Evolutionary conservation across 1,140 invertebrate species (phyloP), one percentile per base, ranked within the genome.

Genomic region (Melipona quadrifasciata): DNA sequence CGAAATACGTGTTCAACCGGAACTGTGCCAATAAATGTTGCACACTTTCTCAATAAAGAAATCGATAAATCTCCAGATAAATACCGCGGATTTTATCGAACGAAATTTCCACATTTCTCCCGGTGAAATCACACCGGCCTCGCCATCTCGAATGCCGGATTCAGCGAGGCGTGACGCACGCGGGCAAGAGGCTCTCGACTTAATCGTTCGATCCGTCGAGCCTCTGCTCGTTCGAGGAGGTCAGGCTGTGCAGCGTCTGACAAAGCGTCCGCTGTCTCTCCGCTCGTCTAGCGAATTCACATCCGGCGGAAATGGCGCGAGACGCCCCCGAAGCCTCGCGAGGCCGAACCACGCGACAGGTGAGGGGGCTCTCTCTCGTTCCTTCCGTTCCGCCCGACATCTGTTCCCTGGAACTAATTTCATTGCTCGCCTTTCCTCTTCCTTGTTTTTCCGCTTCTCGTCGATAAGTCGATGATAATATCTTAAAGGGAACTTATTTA

Each of bases 271-370:
- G 72, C 76, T 24, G 58, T 61, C 34, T 57, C 34, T 21, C 65
- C 51, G 75, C 24, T 31, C 14, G 58, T 61, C 71, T 80, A 61
- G 79, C 74, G 80, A 87, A 76, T 89, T 67, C 87, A 53, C 73
- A 87, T 90, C 83, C 83, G 85, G 64, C 85, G 85, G 85, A 91
- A 91, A 90, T 77, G 85, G 76, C 34, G 34, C 81, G 83, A 88
- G 80, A 70, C 73, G 71, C 53, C 61, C 64, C 77, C 79, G 88
- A 87, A 82, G 84, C 10, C 19, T 24, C 57, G 57, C 12, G 21
- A 61, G 39, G 6, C 8, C 0, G 39, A 61, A 61, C 58, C 24
- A 11, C 21, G 34, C 31, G 71, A 31, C 27, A 79, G 75, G 55
- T 55, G 82, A 72, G 70, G 71, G 51, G 39, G 68, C 34, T 2